Percentiles rank a stretch among this genome's conserved stretches.
These are phyloP conservation scores for Eupsittula cactorum DNA, from an alignment of 2,113 vertebrate species.

Conservation along the genomic window DNA sequence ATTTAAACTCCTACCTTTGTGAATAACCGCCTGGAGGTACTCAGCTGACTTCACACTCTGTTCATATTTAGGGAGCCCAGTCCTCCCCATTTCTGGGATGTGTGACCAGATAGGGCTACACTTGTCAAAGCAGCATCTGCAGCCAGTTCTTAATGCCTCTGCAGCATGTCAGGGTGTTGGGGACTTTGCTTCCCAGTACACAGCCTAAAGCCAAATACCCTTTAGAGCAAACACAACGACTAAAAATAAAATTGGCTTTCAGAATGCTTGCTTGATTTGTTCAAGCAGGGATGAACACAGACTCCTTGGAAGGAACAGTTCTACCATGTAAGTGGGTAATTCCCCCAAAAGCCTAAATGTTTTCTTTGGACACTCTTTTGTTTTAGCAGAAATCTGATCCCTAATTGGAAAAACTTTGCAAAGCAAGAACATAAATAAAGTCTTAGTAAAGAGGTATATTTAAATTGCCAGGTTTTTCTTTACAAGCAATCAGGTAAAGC, in stretches of 20 bases:
- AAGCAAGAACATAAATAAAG: neutral
- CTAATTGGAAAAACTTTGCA: neutral
- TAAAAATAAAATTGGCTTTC: neutral
- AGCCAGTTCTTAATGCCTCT: neutral
- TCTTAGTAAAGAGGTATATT: neutral
- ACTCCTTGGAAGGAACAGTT: neutral
- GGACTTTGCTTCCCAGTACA: neutral
- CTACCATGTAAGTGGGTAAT: neutral
- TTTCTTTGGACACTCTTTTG: neutral
- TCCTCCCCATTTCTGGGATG: neutral
- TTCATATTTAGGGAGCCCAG: neutral
- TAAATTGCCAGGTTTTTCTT: neutral
- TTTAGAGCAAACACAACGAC: neutral
- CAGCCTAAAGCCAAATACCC: neutral
- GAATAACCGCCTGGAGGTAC: neutral
- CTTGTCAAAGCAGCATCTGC: neutral
- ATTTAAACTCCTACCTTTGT: neutral
- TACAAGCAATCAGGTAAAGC: neutral
- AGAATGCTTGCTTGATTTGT: neutral
- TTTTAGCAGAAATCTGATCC: neutral
- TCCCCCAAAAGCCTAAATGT: neutral
- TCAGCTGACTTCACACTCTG: neutral
- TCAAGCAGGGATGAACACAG: neutral
- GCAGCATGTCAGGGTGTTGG: accelerated
- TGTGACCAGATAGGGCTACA: neutral